Evolutionary conservation across 35 echinoderm and acorn worm genomes (phyloP), one percentile per base, ranked within the genome.

Genomic region (Hemicentrotus pulcherrimus): DNA sequence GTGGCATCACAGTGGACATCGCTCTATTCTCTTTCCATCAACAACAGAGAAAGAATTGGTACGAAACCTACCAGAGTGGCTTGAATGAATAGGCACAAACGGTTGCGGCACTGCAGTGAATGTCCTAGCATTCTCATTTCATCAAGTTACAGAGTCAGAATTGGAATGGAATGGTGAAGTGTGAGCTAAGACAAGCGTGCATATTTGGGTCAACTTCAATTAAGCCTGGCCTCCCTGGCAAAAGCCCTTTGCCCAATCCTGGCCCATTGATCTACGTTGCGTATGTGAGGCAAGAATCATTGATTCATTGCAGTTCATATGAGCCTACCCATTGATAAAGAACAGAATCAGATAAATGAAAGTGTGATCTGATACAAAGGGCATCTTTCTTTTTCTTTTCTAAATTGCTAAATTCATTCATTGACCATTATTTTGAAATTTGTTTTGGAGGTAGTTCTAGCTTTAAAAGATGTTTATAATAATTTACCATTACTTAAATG

Each of bases 131-230:
- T 59, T 16, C 52, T 59, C 52, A 10, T 59, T 78, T 28, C 65
- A n/a, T 78, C 65, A n/a, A 78, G 65, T 78, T n/a, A 78, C 19
- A 78, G 24, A 7, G 19, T 28, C 19, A n/a, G 5, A 78, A 78
- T 78, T n/a, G 65, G 65, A 78, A 28, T 78, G 28, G 65, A 78
- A 28, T 78, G 65, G 22, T 78, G 65, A 78, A 78, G 65, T 78
- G 65, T 78, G 65, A 78, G 65, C 6, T 78, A 78, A 78, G 65
- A 78, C 65, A 78, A 78, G 65, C 65, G 24, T 4, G 65, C 65
- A 78, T 78, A 78, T 78, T 78, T 78, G 24, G 65, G 65, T 78
- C 65, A 78, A 78, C 65, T 78, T 78, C 65, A 78, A 78, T 78
- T 78, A 78, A 78, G 65, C 65, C 6, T 78, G 65, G 65, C 65